Base-by-base conservation (phyloP, 2,888 invertebrate genomes). In the Dysmachus trigonus region DNA sequence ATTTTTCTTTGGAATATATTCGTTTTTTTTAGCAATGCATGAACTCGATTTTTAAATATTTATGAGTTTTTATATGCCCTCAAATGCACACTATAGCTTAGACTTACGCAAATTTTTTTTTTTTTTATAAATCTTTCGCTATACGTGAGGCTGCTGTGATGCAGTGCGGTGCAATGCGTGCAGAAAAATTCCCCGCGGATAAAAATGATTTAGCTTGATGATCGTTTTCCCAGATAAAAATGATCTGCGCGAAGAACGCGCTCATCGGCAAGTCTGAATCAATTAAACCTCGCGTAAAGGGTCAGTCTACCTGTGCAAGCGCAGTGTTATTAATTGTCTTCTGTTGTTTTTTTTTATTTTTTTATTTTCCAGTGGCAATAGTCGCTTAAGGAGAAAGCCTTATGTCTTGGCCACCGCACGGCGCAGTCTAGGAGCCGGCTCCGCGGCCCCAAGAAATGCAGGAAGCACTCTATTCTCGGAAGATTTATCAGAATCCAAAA, bases 21-120 rank as follows among this genome's bases (percentile, higher is more conserved):
- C 7, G 1, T 18, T 18, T 73, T 30, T 30, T 73, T 74, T 33
- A 74, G n/a, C 35, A 74, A 35, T 74, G 22, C 74, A 62, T 74
- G 74, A 74, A 31, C 74, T 30, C 33, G 62, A 74, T 74, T 74
- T 74, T 74, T 74, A 74, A 33, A 74, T 74, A 74, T 74, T 74
- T 74, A 74, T 74, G 74, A 74, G 74, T 18, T 74, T 74, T 74
- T 74, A 15, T 35, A 4, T 74, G 74, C 74, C 74, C 35, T 35
- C 30, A 74, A 35, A 35, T 18, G 62, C 62, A 62, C 4, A 4
- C 15, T 51, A 51, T 5, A 51, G 7, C 7, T 41, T 27, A 62
- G 62, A 62, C 27, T 62, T 62, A 62, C 62, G 62, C 62, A 62
- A 62, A 62, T 62, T 22, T 22, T 62, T 62, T 22, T n/a, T n/a